Evolutionary conservation across 2,888 invertebrate genomes (phyloP).

Genomic region (Chymomyza amoena): DNA sequence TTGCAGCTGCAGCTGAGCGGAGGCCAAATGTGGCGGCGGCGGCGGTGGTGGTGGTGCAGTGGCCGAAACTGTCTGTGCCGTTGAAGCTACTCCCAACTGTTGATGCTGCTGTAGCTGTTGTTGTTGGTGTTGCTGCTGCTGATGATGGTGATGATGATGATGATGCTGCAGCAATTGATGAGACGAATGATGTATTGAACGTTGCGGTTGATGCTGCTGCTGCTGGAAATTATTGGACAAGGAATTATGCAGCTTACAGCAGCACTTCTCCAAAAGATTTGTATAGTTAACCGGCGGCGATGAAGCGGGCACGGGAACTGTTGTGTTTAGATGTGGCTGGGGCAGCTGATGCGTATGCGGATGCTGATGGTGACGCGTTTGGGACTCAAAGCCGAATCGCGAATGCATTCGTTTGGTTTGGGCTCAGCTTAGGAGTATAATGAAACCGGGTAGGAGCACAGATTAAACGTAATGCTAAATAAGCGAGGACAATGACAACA

Average conservation of each 20-base stretch:
- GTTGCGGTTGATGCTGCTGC: slow-evolving; percentile 34
- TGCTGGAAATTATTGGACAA: slow-evolving; percentile 39
- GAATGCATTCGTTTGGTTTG: slow-evolving; percentile 75
- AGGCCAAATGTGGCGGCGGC: slow-evolving; percentile 49
- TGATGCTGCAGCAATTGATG: slow-evolving; percentile 39
- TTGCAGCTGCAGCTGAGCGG: slow-evolving; percentile 65
- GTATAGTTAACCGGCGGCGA: slow-evolving; percentile 41
- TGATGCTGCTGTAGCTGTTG: slow-evolving; percentile 11
- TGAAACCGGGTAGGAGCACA: not conserved
- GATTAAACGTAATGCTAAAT: not conserved
- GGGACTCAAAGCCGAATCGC: slow-evolving; percentile 70
- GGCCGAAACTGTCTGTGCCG: slow-evolving; percentile 21
- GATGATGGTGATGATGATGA: slow-evolving; percentile 32
- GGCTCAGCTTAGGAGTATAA: not conserved
- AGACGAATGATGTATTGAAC: slow-evolving; percentile 26
- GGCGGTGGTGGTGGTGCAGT: slow-evolving; percentile 30
- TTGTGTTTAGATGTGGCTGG: slow-evolving; percentile 51
- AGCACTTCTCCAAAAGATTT: slow-evolving; percentile 72
- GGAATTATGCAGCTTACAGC: slow-evolving; percentile 58
- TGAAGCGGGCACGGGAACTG: slow-evolving; percentile 19
- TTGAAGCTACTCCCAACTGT: slow-evolving; percentile 35
- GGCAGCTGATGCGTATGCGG: slow-evolving; percentile 45
- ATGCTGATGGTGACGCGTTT: slow-evolving; percentile 60
- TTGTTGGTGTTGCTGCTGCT: slow-evolving; percentile 22
- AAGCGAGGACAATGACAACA: not conserved